Percentiles rank a stretch among this genome's conserved stretches.
Conservation (phyloP, 2,113 vertebrate genomes). For the Alligator sinensis region DNA sequence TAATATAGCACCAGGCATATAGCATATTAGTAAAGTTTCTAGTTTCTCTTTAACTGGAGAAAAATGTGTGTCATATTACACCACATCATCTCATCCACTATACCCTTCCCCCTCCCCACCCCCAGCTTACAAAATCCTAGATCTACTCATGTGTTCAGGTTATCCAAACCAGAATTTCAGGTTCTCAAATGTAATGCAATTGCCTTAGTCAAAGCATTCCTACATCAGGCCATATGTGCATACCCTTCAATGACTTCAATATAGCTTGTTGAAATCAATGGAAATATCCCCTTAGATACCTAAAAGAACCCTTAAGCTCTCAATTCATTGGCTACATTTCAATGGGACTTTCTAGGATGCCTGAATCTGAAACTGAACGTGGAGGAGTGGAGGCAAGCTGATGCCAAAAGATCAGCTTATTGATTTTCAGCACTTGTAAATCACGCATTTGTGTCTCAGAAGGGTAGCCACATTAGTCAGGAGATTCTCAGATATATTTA, state of each 20-base stretch:
- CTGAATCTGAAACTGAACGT: neutral
- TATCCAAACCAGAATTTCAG: neutral
- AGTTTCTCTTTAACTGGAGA: too few relatives aligned
- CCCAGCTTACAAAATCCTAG: too few relatives aligned
- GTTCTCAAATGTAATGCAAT: too few relatives aligned
- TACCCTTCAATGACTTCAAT: too few relatives aligned
- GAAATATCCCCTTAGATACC: neutral
- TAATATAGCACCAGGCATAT: too few relatives aligned
- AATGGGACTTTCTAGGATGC: neutral
- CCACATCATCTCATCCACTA: too few relatives aligned
- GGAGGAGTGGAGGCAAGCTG: neutral
- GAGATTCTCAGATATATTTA: neutral
- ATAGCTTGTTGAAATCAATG: neutral
- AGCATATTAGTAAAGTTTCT: too few relatives aligned
- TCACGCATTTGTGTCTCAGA: neutral
- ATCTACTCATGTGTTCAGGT: neutral
- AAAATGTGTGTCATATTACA: too few relatives aligned
- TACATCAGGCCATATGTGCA: too few relatives aligned
- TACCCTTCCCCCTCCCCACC: too few relatives aligned
- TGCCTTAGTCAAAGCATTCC: too few relatives aligned
- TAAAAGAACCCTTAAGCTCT: neutral
- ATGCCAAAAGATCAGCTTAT: neutral
- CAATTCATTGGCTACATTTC: neutral
- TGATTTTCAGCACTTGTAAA: neutral
- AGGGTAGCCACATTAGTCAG: neutral